Evolutionary conservation across 2,113 vertebrate genomes (phyloP).

Genomic region (Myrmecobius fasciatus): DNA sequence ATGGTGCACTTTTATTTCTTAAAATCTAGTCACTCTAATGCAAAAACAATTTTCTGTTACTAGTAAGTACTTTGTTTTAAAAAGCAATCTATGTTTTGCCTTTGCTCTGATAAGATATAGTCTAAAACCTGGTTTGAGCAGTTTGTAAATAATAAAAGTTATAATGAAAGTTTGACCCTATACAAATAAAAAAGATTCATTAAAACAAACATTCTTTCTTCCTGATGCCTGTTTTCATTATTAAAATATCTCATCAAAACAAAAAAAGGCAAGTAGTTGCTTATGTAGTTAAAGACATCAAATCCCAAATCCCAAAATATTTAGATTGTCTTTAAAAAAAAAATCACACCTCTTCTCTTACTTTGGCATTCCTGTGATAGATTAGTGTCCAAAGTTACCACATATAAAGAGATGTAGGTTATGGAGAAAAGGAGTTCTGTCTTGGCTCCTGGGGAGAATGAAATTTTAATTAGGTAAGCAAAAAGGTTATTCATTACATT

Average conservation of each 20-base stretch:
- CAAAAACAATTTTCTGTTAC: background rate
- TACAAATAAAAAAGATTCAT: conserved; percentile 80
- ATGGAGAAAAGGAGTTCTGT: conserved; percentile 63
- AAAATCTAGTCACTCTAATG: background rate
- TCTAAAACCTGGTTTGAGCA: conserved; percentile 73
- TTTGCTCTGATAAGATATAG: conserved; percentile 55
- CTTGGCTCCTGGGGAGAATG: conserved; percentile 67
- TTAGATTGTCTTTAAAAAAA: background rate
- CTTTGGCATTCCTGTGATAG: conserved; percentile 24
- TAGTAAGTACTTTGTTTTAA: conserved; percentile 23
- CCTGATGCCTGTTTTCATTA: conserved; percentile 57
- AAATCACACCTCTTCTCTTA: background rate
- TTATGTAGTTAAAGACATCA: conserved; percentile 34
- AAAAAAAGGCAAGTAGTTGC: conserved; percentile 11
- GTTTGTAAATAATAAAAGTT: conserved; percentile 38
- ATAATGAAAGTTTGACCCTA: conserved; percentile 62
- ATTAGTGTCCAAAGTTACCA: conserved; percentile 55
- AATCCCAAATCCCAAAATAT: background rate
- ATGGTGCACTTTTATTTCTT: background rate
- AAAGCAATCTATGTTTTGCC: conserved; percentile 65
- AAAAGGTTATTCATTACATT: conserved; percentile 77
- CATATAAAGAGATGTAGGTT: conserved; percentile 47
- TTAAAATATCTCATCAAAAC: conserved; percentile 43
- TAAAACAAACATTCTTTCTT: conserved; percentile 54
- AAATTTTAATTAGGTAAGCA: conserved; percentile 85